A percentile compares a stretch with the other conserved stretches of the same genome.
Conservation (phyloP, 2,113 vertebrate species). For the Pygoscelis adeliae region DNA sequence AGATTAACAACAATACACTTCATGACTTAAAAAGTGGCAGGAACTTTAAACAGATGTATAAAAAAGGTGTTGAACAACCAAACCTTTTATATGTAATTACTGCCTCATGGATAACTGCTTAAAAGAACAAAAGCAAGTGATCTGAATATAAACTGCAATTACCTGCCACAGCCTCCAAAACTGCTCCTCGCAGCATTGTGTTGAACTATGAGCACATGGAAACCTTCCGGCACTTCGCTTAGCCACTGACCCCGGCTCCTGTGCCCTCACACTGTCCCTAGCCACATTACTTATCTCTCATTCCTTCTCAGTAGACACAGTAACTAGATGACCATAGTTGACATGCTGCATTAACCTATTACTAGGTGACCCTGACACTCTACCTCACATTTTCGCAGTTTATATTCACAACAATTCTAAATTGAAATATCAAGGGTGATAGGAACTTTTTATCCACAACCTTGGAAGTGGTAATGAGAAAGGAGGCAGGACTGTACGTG, state of each 20-base stretch:
- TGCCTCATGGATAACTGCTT: not conserved
- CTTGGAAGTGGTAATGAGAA: not conserved
- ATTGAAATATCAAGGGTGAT: not conserved
- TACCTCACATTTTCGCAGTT: not conserved
- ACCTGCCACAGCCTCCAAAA: not conserved
- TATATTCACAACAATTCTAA: not conserved
- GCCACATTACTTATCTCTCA: not conserved
- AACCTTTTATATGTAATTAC: not conserved
- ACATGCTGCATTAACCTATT: not conserved
- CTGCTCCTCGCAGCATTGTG: not conserved
- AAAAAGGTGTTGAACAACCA: not conserved
- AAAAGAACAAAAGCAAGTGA: not conserved
- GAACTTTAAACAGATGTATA: not conserved
- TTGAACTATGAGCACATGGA: not conserved
- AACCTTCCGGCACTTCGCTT: not conserved
- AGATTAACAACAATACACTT: not conserved
- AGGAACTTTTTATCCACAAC: not conserved
- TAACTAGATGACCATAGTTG: not conserved
- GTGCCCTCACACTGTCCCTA: not conserved
- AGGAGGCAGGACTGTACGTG: not conserved
- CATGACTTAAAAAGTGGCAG: not conserved
- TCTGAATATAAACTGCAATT: not conserved
- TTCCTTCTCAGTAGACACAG: not conserved
- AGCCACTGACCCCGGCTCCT: not conserved
- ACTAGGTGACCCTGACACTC: conserved; percentile 8